Evolutionary conservation across 2,888 invertebrate genomes (phyloP).

Genomic region (Drosophila subsilvestris): DNA sequence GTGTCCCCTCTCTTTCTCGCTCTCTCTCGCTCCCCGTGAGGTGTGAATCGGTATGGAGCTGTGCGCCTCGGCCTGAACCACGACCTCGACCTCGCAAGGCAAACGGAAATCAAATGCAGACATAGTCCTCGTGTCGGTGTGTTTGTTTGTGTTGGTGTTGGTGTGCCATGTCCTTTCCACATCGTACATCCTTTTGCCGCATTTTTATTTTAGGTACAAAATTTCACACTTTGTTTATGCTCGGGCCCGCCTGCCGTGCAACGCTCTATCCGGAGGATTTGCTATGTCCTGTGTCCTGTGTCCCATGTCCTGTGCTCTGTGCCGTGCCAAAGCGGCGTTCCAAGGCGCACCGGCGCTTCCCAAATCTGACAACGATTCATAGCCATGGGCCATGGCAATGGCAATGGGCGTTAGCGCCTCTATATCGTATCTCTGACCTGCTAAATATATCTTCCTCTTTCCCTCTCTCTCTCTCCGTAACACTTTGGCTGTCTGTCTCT

Average conservation of each 20-base stretch:
- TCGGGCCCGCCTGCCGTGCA: slow-evolving; percentile 62
- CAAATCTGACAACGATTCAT: slow-evolving; percentile 22
- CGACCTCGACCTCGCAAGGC: slow-evolving; percentile 46
- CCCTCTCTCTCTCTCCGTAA: not conserved
- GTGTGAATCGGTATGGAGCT: slow-evolving; percentile 66
- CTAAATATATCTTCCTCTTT: not conserved
- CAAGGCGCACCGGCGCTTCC: slow-evolving; percentile 72
- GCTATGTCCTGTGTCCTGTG: slow-evolving; percentile 4
- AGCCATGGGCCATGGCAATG: too few relatives aligned
- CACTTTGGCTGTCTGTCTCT: not conserved
- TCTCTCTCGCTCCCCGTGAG: slow-evolving; percentile 47
- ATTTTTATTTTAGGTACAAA: slow-evolving; percentile 76
- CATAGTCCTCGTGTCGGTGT: slow-evolving; percentile 40
- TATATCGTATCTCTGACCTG: not conserved
- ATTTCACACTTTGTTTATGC: slow-evolving; percentile 76
- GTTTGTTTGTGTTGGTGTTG: not conserved
- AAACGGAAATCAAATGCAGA: slow-evolving; percentile 79
- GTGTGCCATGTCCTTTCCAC: slow-evolving; percentile 41
- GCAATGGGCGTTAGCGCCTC: slow-evolving; percentile 42
- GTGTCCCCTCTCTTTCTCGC: slow-evolving; percentile 42
- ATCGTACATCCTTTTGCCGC: slow-evolving; percentile 60
- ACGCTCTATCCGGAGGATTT: slow-evolving; percentile 23
- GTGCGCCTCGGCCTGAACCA: slow-evolving; percentile 23
- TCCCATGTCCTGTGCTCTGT: slow-evolving; percentile 19
- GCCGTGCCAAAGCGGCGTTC: slow-evolving; percentile 23